Base-by-base conservation (phyloP, 1,140 invertebrate genomes). In the Heliconius hermathena region DNA sequence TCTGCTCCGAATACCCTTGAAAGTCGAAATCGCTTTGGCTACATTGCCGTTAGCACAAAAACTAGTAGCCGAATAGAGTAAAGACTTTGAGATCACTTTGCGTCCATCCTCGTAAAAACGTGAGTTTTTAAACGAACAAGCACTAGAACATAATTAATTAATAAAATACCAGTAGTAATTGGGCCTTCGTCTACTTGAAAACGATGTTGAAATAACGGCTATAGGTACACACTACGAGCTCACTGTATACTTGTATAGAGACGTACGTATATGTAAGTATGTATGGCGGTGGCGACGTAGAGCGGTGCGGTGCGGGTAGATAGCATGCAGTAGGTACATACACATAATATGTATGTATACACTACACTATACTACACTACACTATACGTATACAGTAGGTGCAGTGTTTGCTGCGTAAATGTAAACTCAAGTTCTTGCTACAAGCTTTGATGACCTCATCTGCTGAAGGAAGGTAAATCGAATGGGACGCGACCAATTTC, bases 391-490 rank as follows among this genome's bases (percentile, higher is more conserved):
- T 66, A 66, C 60, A 29, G 60, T 66, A 66, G 9, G 60, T 60
- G 60, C 74, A n/a, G 74, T 70, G 29, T 71, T 26, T 49, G 74
- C 74, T 70, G 74, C 76, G 70, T 72, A 77, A 77, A 71, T 77
- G 76, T 72, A 77, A 77, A 52, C 71, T 46, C 66, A 77, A 71
- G 33, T 52, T 78, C 71, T 78, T 52, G 71, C 72, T 78, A 41
- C 71, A 36, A 77, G 54, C 71, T 73, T 78, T 78, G 71, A 78
- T 73, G 77, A 78, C 77, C 71, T 78, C 77, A 78, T 78, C 77
- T 71, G 73, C 73, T 79, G 73, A 79, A 79, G 78, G 78, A 79
- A 78, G 77, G 77, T 73, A 73, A 79, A 79, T 71, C 78, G 78
- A 78, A 78, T 79, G 73, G 78, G 78, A 79, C 57, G 73, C 72